Percentiles rank a stretch among this genome's conserved stretches.
These are phyloP conservation scores for Spicauda simplicius DNA, from an alignment of 2,888 invertebrate species.

Conservation along the genomic window DNA sequence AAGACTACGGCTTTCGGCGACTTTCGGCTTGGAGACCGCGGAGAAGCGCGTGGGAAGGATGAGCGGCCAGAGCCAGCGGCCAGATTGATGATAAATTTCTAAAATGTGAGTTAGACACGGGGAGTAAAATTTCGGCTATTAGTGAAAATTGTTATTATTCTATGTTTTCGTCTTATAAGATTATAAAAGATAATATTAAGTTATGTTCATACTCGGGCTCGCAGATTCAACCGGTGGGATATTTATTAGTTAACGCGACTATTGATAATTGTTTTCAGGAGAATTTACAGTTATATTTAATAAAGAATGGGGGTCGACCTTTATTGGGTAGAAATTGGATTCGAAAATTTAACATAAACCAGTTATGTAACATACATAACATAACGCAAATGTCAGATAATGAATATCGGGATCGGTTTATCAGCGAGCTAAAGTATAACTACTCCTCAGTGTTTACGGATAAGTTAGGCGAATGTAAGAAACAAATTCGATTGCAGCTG, in stretches of 20 bases:
- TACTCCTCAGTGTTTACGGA: slow-evolving; percentile 15
- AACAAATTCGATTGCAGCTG: too few relatives aligned
- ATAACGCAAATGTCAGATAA: background rate
- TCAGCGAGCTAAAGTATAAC: background rate
- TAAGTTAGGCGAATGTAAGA: slow-evolving; percentile 3
- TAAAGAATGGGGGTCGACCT: background rate
- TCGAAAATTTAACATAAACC: background rate
- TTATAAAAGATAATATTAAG: slow-evolving; percentile 3
- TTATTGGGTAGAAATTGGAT: slow-evolving; percentile 13
- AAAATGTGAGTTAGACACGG: slow-evolving; percentile 8
- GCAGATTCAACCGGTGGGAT: background rate
- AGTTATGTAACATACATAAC: background rate
- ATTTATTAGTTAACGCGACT: background rate
- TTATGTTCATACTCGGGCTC: slow-evolving; percentile 3
- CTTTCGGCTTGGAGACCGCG: slow-evolving; percentile 7
- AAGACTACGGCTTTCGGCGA: background rate
- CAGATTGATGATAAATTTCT: background rate
- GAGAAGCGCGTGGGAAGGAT: background rate
- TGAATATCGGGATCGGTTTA: background rate
- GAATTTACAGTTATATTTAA: slow-evolving; percentile 7
- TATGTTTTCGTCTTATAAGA: background rate
- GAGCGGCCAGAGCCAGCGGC: background rate
- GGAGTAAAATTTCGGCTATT: background rate
- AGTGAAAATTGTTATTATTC: slow-evolving; percentile 3
- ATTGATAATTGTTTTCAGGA: background rate